phyloP scores from a whole-genome alignment of 1,140 invertebrate species.

The Paracyclopina nana region DNA sequence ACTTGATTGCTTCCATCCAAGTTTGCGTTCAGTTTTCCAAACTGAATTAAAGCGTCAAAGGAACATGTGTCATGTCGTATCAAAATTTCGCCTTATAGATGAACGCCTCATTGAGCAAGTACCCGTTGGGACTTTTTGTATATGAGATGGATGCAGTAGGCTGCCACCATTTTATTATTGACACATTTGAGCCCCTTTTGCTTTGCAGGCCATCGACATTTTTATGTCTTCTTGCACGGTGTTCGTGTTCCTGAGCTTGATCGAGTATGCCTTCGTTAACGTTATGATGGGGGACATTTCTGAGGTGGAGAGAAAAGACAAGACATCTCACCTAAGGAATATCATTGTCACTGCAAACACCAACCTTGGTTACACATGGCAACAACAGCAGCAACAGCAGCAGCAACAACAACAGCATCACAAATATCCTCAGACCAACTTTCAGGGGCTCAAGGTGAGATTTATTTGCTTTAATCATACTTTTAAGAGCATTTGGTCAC shows the following conservation, averaged over 20 bases:
- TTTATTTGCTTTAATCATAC: too few species aligned
- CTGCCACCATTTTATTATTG: too few species aligned
- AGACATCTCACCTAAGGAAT: slow-evolving; percentile 11
- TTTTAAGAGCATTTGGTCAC: too few species aligned
- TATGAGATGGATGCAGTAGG: too few species aligned
- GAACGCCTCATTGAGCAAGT: background rate
- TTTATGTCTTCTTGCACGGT: slow-evolving; percentile 85
- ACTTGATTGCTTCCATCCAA: too few species aligned
- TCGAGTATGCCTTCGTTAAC: slow-evolving; percentile 79
- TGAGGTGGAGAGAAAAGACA: slow-evolving; percentile 15
- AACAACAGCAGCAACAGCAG: too few species aligned
- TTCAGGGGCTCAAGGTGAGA: too few species aligned
- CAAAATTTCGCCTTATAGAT: too few species aligned
- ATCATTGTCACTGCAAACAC: slow-evolving; percentile 17
- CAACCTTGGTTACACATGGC: too few species aligned
- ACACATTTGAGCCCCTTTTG: slow-evolving; percentile 1
- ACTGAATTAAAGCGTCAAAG: background rate
- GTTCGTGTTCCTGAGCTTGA: slow-evolving; percentile 73
- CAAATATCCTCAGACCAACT: too few species aligned
- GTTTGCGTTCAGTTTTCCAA: background rate
- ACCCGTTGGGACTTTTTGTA: too few species aligned
- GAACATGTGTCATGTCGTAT: background rate
- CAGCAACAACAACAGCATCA: too few species aligned
- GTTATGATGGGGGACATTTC: slow-evolving; percentile 51
- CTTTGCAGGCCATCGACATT: slow-evolving; percentile 49